Evolutionary conservation across 2,888 invertebrate genomes (phyloP), one percentile per base, ranked within the genome.

Genomic region (Nasonia oneida): DNA sequence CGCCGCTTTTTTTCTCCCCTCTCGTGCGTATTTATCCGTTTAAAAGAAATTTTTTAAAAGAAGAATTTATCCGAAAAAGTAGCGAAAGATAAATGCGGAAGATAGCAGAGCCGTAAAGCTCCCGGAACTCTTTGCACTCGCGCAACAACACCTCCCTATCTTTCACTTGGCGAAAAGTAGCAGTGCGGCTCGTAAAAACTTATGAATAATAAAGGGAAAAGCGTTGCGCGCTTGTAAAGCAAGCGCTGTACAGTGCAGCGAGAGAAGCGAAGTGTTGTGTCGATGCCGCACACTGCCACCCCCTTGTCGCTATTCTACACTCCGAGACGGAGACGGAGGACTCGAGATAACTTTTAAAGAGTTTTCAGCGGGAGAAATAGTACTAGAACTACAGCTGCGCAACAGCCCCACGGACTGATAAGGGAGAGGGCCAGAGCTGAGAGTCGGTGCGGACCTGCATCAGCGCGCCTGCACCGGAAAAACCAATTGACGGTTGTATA

Each of bases 191-290:
- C 85, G 57, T 85, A 85, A 85, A 85, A 85, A 85, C 81, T 85
- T 85, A 85, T 85, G 85, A 85, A 85, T 85, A 85, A 85, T 85
- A 85, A 85, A 85, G 84, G 77, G 81, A 81, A 85, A 85, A 77
- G 84, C 76, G 80, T 42, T 67, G 76, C 53, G n/a, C 71, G 83
- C 79, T 79, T 78, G 74, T 84, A 84, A 79, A 84, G 83, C 71
- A 77, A 81, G 64, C 42, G 74, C 57, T 57, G 37, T 61, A 33
- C 3, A 33, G 61, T 42, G 10, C 10, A 42, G 6, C 5, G 6
- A 42, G 42, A 42, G 42, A 42, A 42, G 74, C 23, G 42, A 81
- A 73, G 77, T 77, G 29, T 37, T 37, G 77, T n/a, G 64, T 84
- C 83, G 79, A 84, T 74, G 39, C 67, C 33, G 39, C 57, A 39